Evolutionary conservation across 2,113 vertebrate species (phyloP), one percentile per base, ranked within the genome.

Genomic region (Gallinago undulata): DNA sequence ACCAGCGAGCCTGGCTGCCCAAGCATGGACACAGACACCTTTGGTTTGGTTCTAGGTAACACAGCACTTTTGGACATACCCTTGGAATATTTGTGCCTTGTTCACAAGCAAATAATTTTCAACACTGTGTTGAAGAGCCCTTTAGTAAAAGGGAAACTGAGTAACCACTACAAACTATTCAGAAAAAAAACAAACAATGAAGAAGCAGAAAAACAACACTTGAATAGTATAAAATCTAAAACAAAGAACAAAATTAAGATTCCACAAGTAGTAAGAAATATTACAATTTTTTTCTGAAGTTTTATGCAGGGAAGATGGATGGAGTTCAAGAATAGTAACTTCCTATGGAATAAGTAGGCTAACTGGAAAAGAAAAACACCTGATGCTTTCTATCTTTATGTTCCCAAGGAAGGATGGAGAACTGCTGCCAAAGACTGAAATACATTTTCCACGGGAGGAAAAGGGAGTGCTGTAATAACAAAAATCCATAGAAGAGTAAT

Each of bases 381-480:
- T 90, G 63, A 87, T 77, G 63, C 84, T 84, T 89, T 95, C 80
- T 31, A 13, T n/a, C 92, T 78, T 79, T 19, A 41, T 19, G 47
- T 50, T 97, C 88, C 89, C 87, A 62, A 72, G 94, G 84, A 96
- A 93, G 90, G 85, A 93, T 80, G 74, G 28, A 90, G 82, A 85
- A 78, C 68, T 24, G 3, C 81, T 96, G 97, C 94, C 96, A 97
- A 96, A 93, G 92, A 95, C 77, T 89, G 80, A 97, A 97, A 95
- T 91, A 96, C 16, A 87, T 93, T 97, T 97, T 96, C 94, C 96
- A 95, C 93, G 94, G 50, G 94, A 98, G 96, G 95, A 97, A 95
- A 95, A 97, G 92, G 92, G 96, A 97, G 90, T 74, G 77, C 89
- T 84, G 50, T 51, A 97, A 92, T 95, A 97, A 97, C 59, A 84